Base-by-base conservation (phyloP, 23 tunicate species). In the Oikopleura vanhoeffeni region DNA sequence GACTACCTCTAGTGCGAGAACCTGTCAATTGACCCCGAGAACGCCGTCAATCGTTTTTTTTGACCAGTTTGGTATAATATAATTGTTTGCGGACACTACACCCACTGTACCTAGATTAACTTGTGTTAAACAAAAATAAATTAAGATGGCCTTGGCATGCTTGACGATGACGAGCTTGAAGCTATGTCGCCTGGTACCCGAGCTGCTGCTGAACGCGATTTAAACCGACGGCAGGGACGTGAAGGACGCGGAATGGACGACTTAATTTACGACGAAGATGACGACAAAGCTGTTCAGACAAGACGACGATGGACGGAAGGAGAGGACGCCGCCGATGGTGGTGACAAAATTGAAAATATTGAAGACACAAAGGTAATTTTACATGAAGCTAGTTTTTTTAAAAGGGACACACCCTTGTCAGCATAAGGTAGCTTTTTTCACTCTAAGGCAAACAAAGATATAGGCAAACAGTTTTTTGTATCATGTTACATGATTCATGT, bases 101-200 rank as follows among this genome's bases (percentile, higher is more conserved):
- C n/a, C n/a, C n/a, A n/a, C n/a, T n/a, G n/a, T n/a, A n/a, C n/a
- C n/a, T n/a, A n/a, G n/a, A n/a, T n/a, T n/a, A 49, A 49, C 64
- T 8, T 49, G 64, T 24, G 64, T 49, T 49, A 49, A 49, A 13
- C 24, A 8, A 8, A 24, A 8, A 8, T 49, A 13, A 24, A 24
- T 49, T 71, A 18, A 71, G 79, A 71, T 30, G 79, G 79, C 34
- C 4, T 13, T 13, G 79, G 32, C 27, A 71, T 71, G 33, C 85
- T 95, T 41, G 99, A 95, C 57, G 99, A 95, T 84, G 99, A 87
- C 41, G 99, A 95, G 40, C 88, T 91, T 84, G 96, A 95, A 76
- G 96, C 91, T 38, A 77, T 90, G 0, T 90, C 98, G 0, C 98
- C 96, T 3, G 87, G 90, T 32, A 96, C 92, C 28, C 85, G 99